These are phyloP conservation scores for Pseudolaguvia tuberculata DNA, from an alignment of 2,113 vertebrate species.

Conservation along the genomic window DNA sequence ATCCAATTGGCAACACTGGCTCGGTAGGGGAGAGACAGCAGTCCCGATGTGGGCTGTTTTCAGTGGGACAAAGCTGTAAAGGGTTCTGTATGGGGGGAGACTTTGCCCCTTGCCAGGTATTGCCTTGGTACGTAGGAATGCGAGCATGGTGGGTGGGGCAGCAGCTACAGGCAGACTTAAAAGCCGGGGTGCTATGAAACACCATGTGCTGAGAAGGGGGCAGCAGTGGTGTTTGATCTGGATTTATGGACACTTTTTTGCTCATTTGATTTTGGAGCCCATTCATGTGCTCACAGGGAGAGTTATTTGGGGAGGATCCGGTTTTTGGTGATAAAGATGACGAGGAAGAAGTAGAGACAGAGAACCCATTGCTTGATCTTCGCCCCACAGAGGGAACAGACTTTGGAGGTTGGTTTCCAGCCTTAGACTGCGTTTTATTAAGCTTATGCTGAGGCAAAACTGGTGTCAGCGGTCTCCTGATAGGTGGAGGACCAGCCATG, in stretches of 20 bases:
- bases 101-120: conserved; percentile 63
- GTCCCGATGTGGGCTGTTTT: conserved; percentile 60
- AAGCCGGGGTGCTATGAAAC: conserved; percentile 67
- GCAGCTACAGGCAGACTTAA: conserved; percentile 67
- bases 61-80: conserved; percentile 39
- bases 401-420: conserved; percentile 40
- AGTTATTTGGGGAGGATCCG: conserved; percentile 57
- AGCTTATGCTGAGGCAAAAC: conserved; percentile 33
- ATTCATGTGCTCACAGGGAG: conserved; percentile 53
- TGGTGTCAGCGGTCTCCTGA: conserved; percentile 56
- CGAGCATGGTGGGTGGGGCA: conserved; percentile 57
- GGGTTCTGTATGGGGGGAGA: conserved; percentile 30
- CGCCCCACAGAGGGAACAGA: conserved; percentile 46
- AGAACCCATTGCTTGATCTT: conserved; percentile 47
- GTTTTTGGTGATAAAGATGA: conserved; percentile 61
- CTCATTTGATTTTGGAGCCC: conserved; percentile 42
- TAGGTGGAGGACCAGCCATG: conserved; percentile 48
- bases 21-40: conserved; percentile 54
- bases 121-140: conserved; percentile 54
- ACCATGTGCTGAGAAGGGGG: conserved; percentile 45
- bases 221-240: conserved; percentile 54
- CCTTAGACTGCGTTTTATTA: conserved; percentile 11
- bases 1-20: conserved; percentile 49
- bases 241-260: conserved; percentile 53
- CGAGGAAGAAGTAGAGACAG: conserved; percentile 51